Percentiles rank a stretch among this genome's conserved stretches.
phyloP scores from a whole-genome alignment of 2,888 invertebrate genomes.

The Zygaena filipendulae region DNA sequence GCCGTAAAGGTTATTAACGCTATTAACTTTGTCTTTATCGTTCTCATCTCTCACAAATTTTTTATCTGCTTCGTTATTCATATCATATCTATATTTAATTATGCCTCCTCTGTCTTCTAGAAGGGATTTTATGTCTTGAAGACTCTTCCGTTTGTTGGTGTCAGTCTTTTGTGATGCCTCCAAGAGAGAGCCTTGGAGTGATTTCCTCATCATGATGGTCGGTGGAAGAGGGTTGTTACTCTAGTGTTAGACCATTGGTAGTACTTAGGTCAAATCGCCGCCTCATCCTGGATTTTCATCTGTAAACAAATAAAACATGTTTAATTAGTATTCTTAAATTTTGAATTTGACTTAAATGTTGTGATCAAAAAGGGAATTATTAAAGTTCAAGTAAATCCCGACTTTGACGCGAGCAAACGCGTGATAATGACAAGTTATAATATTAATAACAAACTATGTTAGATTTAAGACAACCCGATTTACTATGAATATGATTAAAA shows the following conservation, averaged over 20 bases:
- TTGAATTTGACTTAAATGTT: background rate
- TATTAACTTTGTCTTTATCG: slow-evolving; percentile 26
- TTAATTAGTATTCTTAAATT: slow-evolving; percentile 9
- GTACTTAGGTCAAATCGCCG: slow-evolving; percentile 41
- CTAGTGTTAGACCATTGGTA: slow-evolving; percentile 21
- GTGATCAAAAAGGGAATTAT: too few relatives aligned
- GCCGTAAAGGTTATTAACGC: slow-evolving; percentile 36
- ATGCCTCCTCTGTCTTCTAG: slow-evolving; percentile 57
- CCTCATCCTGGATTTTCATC: slow-evolving; percentile 51
- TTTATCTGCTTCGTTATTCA: too few relatives aligned
- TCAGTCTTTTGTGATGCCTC: slow-evolving; percentile 43
- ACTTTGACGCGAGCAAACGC: too few relatives aligned
- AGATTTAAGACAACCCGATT: too few relatives aligned
- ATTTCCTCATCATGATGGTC: slow-evolving; percentile 37
- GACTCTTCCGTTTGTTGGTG: slow-evolving; percentile 36
- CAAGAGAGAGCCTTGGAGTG: slow-evolving; percentile 17
- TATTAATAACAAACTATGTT: too few relatives aligned
- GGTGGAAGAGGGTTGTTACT: slow-evolving; percentile 23
- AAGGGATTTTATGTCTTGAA: slow-evolving; percentile 52
- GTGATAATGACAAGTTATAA: too few relatives aligned
- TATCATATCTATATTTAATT: slow-evolving; percentile 18
- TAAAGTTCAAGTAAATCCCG: too few relatives aligned
- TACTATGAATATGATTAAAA: too few relatives aligned
- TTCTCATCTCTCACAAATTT: slow-evolving; percentile 19
- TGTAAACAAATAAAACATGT: slow-evolving; percentile 34